These are phyloP conservation scores for Sphecodes monilicornis DNA, from an alignment of 2,888 invertebrate species.

Conservation along the genomic window DNA sequence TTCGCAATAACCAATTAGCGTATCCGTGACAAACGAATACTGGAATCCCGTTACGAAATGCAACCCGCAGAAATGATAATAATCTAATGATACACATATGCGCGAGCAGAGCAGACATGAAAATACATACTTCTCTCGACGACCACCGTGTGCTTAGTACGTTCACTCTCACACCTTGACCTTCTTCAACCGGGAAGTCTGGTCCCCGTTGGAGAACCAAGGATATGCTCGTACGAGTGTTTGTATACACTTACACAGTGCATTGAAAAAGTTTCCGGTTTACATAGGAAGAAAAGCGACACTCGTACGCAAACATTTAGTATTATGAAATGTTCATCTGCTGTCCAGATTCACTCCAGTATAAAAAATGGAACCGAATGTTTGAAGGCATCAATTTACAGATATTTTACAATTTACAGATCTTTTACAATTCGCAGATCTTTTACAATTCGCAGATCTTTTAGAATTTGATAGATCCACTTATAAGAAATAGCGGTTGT, in stretches of 20 bases:
- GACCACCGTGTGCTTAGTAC: constrained; percentile 53
- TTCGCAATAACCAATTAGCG: constrained; percentile 59
- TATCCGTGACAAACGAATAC: constrained; percentile 51
- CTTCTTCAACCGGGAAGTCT: constrained; percentile 75
- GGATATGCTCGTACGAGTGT: constrained; percentile 5
- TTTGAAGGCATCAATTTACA: neutral
- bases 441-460: neutral
- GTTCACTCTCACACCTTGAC: constrained; percentile 77
- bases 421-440: too few species aligned
- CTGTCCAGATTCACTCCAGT: neutral
- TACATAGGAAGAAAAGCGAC: neutral
- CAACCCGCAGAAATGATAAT: constrained; percentile 53
- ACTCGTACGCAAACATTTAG: neutral
- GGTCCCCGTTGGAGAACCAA: constrained; percentile 34
- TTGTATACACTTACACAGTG: neutral
- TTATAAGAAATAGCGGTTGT: too few species aligned
- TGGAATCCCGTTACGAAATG: constrained; percentile 63
- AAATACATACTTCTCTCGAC: constrained; percentile 21
- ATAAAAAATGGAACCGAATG: neutral
- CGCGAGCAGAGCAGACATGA: constrained; percentile 9
- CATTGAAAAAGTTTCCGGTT: neutral
- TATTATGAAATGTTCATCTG: neutral
- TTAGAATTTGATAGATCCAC: too few species aligned
- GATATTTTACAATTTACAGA: neutral
- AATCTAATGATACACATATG: constrained; percentile 56